Evolutionary conservation across 2,797 vertebrate genomes (phyloP), one percentile per base, ranked within the genome.

Genomic region (Eospalax fontanierii): DNA sequence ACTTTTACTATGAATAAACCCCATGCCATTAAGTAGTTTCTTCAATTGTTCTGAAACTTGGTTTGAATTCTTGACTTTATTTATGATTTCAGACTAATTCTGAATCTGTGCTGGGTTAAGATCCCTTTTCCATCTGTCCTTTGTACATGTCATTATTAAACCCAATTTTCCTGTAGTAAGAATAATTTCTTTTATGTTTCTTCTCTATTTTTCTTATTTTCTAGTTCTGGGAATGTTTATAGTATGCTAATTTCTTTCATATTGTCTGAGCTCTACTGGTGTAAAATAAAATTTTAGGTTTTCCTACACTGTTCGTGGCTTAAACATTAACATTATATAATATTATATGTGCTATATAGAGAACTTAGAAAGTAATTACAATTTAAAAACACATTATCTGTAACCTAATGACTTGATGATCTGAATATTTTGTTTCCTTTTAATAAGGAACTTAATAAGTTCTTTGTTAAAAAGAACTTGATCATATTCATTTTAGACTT

Each of bases 181-280:
- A 84, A 24, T 86, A 57, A 38, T 70, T 92, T 94, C 46, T 83
- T 93, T 87, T 75, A 63, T 43, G 80, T 75, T 50, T 59, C 30
- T 22, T 92, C 79, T 89, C 68, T 74, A 21, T n/a, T 79, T 76
- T 87, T 91, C 89, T 46, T 97, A 24, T 92, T 88, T 76, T 90
- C 19, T 2, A 61, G 24, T 86, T 88, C n/a, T 81, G 92, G 24
- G 54, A 92, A n/a, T 95, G 90, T 93, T 94, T 92, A 85, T 85
- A 81, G 59, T 70, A 22, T 54, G 28, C 35, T 87, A 46, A 4
- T 87, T 89, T 93, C 66, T 61, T 94, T 89, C 33, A 70, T 79
- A 38, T 84, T 65, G 16, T 68, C 26, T 76, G 28, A n/a, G 18
- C n/a, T 46, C 46, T 93, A 96, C 21, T 63, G 33, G 6, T 10